Percentiles rank a stretch among this genome's conserved stretches.
These are phyloP conservation scores for Drosophila takahashii DNA, from an alignment of 1,140 invertebrate genomes.

Conservation along the genomic window DNA sequence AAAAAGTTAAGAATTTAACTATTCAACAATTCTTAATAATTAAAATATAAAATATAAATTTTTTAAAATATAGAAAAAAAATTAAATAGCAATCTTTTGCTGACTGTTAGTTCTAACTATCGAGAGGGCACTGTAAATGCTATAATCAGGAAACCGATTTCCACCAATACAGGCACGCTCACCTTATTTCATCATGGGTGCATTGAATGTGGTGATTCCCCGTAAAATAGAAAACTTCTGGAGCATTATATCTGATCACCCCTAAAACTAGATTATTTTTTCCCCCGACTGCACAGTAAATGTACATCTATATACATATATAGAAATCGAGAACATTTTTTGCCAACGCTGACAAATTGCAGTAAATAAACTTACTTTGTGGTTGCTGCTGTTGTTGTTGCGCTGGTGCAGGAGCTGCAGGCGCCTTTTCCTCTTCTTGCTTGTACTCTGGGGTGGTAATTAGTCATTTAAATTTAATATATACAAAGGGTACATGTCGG, in stretches of 20 bases:
- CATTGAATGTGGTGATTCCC: constrained; percentile 12
- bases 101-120: too few relatives aligned
- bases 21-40: too few relatives aligned
- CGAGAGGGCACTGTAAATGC: too few relatives aligned
- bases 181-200: constrained; percentile 15
- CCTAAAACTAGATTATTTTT: background rate
- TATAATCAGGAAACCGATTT: background rate
- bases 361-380: constrained; percentile 17
- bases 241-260: background rate
- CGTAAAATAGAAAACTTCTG: constrained; percentile 3
- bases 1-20: too few relatives aligned
- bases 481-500: too few relatives aligned
- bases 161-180: background rate
- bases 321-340: background rate
- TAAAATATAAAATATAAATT: too few relatives aligned
- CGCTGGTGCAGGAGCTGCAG: constrained; percentile 17
- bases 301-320: background rate
- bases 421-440: background rate
- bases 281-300: background rate
- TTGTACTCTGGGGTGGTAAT: constrained; percentile 26
- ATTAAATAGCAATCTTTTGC: too few relatives aligned
- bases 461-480: background rate
- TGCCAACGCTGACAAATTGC: background rate
- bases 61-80: too few relatives aligned
- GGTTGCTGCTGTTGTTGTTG: constrained; percentile 24